Conservation (phyloP, 2,888 invertebrate genomes). For the Cepaea hortensis region DNA sequence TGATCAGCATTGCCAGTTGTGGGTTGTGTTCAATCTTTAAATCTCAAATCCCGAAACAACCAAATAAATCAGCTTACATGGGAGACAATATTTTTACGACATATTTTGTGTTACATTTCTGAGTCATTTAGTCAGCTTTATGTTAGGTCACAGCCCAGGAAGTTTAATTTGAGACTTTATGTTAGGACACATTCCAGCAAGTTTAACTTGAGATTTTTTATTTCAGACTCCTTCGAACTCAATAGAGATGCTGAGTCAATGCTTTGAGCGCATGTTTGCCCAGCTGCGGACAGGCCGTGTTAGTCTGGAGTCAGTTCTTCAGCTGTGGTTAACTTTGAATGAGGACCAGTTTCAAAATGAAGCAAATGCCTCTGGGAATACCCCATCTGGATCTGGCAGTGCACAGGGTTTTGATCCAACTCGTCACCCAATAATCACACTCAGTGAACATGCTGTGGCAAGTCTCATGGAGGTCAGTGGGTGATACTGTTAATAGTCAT, state of each 20-base stretch:
- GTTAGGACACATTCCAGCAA: too few species aligned
- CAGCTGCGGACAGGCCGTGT: constrained; percentile 82
- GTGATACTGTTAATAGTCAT: neutral
- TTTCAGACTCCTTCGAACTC: constrained; percentile 55
- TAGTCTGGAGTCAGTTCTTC: constrained; percentile 88
- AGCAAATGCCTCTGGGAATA: constrained; percentile 15
- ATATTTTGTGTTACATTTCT: too few species aligned
- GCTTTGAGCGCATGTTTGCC: constrained; percentile 84
- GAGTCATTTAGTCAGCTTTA: too few species aligned
- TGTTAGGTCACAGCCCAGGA: too few species aligned
- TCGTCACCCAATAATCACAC: constrained; percentile 80
- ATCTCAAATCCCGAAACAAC: too few species aligned
- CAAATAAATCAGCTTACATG: too few species aligned
- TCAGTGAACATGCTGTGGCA: constrained; percentile 81
- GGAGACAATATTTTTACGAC: too few species aligned
- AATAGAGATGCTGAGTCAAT: constrained; percentile 82
- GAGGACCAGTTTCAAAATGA: constrained; percentile 76
- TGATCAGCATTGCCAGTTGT: too few species aligned
- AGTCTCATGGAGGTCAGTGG: constrained; percentile 80
- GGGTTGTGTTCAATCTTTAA: too few species aligned
- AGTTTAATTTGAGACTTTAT: too few species aligned
- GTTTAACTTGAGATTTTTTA: neutral
- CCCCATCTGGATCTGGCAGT: constrained; percentile 37
- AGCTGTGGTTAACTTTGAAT: constrained; percentile 91
- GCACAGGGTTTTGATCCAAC: constrained; percentile 66